Percentiles rank a stretch among this genome's conserved stretches.
These are phyloP conservation scores for Agrotis ipsilon DNA, from an alignment of 2,888 invertebrate genomes.

Conservation along the genomic window DNA sequence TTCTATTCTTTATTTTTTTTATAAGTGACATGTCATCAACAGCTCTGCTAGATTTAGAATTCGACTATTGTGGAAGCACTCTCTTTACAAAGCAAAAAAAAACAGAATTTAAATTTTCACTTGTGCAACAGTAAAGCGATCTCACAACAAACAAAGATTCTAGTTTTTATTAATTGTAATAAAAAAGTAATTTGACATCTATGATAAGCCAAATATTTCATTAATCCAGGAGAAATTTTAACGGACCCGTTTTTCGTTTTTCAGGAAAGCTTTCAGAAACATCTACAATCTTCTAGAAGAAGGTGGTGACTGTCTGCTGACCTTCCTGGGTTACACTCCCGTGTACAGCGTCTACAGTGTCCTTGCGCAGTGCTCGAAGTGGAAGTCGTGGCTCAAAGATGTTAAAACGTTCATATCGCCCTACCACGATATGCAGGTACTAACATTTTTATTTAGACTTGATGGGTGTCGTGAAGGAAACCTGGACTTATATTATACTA, in stretches of 20 bases:
- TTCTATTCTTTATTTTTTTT: not conserved
- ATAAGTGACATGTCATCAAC: too few relatives aligned
- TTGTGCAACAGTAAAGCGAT: not conserved
- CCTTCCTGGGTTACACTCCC: conserved; percentile 52
- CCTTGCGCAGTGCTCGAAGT: conserved; percentile 52
- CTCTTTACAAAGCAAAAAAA: too few relatives aligned
- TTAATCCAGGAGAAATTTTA: not conserved
- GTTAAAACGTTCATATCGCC: conserved; percentile 57
- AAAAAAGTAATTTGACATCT: too few relatives aligned
- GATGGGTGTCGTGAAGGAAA: too few relatives aligned
- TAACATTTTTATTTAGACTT: too few relatives aligned
- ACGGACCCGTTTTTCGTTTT: not conserved
- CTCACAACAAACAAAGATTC: not conserved
- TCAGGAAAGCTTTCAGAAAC: conserved; percentile 61
- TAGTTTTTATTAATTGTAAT: too few relatives aligned
- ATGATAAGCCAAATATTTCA: too few relatives aligned
- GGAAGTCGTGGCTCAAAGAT: conserved; percentile 59
- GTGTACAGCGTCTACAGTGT: conserved; percentile 53
- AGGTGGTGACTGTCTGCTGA: conserved; percentile 59
- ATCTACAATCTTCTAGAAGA: conserved; percentile 53
- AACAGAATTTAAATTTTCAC: not conserved
- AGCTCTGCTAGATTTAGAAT: not conserved
- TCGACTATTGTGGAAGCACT: not conserved
- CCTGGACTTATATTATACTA: too few relatives aligned
- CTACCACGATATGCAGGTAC: conserved; percentile 60